Conservation (phyloP, 2,797 vertebrate species). For the Poeciliopsis paucimaculata region DNA sequence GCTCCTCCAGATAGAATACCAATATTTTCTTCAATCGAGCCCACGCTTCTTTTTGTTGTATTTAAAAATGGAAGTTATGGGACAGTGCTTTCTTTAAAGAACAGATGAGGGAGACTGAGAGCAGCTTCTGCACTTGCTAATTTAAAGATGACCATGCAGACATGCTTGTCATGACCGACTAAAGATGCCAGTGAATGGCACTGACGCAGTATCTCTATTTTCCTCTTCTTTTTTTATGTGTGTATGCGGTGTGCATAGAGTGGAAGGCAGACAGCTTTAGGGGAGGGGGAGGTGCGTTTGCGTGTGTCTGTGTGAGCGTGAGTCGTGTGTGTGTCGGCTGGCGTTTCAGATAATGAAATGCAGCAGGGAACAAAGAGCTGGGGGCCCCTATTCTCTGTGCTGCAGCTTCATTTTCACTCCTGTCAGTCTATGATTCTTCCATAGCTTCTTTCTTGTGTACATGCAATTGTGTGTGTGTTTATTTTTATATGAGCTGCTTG, state of each 20-base stretch:
- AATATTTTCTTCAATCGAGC: slow-evolving; percentile 75
- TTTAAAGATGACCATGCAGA: slow-evolving; percentile 71
- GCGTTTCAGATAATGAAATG: slow-evolving; percentile 84
- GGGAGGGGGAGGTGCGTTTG: slow-evolving; percentile 75
- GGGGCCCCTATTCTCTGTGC: slow-evolving; percentile 81
- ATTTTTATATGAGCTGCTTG: slow-evolving; percentile 71
- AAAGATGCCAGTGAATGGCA: slow-evolving; percentile 69
- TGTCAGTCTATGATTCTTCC: slow-evolving; percentile 82
- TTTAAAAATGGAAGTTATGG: slow-evolving; percentile 50
- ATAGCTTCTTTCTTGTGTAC: slow-evolving; percentile 71
- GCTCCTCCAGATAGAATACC: slow-evolving; percentile 68
- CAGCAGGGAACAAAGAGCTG: slow-evolving; percentile 84
- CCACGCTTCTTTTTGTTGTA: slow-evolving; percentile 64
- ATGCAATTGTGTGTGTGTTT: slow-evolving; percentile 65
- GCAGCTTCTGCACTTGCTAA: slow-evolving; percentile 26
- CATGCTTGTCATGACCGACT: slow-evolving; percentile 66
- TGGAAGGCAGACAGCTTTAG: slow-evolving; percentile 78
- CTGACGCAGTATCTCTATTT: slow-evolving; percentile 79
- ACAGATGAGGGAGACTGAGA: slow-evolving; percentile 23
- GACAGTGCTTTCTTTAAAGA: slow-evolving; percentile 24
- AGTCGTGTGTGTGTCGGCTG: slow-evolving; percentile 77
- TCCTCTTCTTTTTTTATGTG: slow-evolving; percentile 53
- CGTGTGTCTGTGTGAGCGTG: slow-evolving; percentile 48
- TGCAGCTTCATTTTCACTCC: slow-evolving; percentile 81
- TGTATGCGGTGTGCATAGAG: slow-evolving; percentile 64